These are phyloP conservation scores for Oncorhynchus clarkii DNA, from an alignment of 2,113 vertebrate species.

Conservation along the genomic window DNA sequence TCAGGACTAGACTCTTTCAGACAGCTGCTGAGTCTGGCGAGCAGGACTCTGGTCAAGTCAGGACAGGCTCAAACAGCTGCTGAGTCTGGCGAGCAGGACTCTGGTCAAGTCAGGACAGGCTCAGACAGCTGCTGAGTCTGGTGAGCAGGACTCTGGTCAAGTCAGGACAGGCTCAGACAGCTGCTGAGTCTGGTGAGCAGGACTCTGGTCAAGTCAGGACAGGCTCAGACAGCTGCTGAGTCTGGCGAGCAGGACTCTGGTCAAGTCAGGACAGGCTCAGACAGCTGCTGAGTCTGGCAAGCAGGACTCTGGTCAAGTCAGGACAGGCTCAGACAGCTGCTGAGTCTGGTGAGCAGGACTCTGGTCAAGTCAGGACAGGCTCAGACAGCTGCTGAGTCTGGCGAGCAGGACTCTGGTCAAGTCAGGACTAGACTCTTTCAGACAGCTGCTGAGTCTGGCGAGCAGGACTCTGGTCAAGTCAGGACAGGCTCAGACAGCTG, in stretches of 20 bases:
- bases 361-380: background rate
- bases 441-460: too few relatives aligned
- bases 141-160: background rate
- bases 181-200: too few relatives aligned
- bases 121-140: background rate
- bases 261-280: background rate
- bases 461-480: too few relatives aligned
- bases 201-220: background rate
- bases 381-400: background rate
- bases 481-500: too few relatives aligned
- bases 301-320: background rate
- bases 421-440: too few relatives aligned
- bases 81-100: too few relatives aligned
- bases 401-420: background rate
- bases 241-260: background rate
- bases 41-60: background rate
- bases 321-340: background rate
- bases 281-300: too few relatives aligned
- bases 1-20: background rate
- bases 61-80: background rate
- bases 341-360: too few relatives aligned
- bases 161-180: background rate
- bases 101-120: background rate
- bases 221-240: too few relatives aligned
- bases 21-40: too few relatives aligned